These are phyloP conservation scores for Lamproptera curius DNA, from an alignment of 2,888 invertebrate genomes.

Conservation along the genomic window DNA sequence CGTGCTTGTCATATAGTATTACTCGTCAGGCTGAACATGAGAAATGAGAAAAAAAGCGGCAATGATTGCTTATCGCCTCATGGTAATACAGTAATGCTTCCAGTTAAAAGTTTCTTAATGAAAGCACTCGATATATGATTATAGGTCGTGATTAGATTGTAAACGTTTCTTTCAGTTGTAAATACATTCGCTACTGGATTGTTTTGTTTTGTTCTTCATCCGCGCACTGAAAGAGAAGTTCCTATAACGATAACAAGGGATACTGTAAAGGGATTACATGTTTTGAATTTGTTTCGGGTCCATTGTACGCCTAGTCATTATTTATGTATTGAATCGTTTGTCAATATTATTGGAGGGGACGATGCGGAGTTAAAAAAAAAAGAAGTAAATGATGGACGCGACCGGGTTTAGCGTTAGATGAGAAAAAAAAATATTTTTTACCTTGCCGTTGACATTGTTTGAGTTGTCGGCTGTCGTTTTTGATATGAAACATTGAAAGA, in stretches of 20 bases:
- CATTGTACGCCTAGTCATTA: constrained; percentile 75
- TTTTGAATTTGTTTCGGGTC: constrained; percentile 56
- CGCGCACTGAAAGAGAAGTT: constrained; percentile 71
- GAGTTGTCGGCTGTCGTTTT: not conserved
- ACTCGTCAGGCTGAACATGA: constrained; percentile 53
- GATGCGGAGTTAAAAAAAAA: no score
- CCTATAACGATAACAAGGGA: constrained; percentile 57
- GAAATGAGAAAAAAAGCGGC: constrained; percentile 43
- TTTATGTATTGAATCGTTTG: constrained; percentile 63
- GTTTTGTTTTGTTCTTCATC: constrained; percentile 39
- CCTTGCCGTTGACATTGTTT: constrained; percentile 40
- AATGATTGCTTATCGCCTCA: constrained; percentile 55
- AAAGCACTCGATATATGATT: constrained; percentile 42
- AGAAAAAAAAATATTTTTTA: constrained; percentile 34
- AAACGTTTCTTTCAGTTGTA: constrained; percentile 33
- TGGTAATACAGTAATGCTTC: constrained; percentile 55
- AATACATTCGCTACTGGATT: constrained; percentile 31
- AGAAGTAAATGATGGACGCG: constrained; percentile 45
- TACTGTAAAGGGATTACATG: constrained; percentile 30
- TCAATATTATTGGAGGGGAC: constrained; percentile 48
- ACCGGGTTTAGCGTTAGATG: constrained; percentile 45
- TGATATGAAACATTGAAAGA: not conserved
- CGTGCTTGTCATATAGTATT: constrained; percentile 54
- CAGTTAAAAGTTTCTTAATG: constrained; percentile 38
- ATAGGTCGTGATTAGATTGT: constrained; percentile 36